Evolutionary conservation across 2,888 invertebrate genomes (phyloP), one percentile per base, ranked within the genome.

Genomic region (Sialis fuliginosa): DNA sequence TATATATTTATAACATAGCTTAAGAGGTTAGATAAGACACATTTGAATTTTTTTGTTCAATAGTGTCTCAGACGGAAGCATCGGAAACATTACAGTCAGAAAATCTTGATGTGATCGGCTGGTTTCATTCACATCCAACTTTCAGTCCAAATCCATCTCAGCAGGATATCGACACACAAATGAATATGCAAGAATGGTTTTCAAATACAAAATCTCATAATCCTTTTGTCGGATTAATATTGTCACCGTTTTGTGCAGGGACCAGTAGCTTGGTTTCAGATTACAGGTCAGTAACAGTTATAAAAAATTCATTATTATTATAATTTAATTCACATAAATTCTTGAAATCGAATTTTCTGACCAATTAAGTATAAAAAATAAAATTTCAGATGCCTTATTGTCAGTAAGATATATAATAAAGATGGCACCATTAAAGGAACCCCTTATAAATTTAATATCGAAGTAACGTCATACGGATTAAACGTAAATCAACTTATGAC

Each of bases 51-150:
- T 30, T 41, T 50, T 33, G 34, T 50, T 45, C 53, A 54, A 12
- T 54, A 71, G 70, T 79, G 13, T 75, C 76, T 4, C 77, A 82
- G 58, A 72, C 77, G 5, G 62, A 61, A 50, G 79, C 81, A 3
- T 74, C 75, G 46, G 75, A 75, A 53, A 57, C 57, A 33, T 70
- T 84, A 31, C 63, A 64, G 5, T 50, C 57, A 8, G 59, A 59
- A 12, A 72, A 72, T 4, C 58, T 65, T 53, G 58, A 64, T 13
- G 72, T 79, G 47, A 68, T 77, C 48, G 83, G 80, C 30, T 84
- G 85, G 85, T 83, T 81, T 64, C 84, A 84, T 68, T 82, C 83
- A 32, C 84, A 84, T 67, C 83, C 84, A 2, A 64, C 67, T 30
- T 84, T 83, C 65, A 70, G 75, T 4, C 72, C 80, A 1, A 71